Evolutionary conservation across 1,140 invertebrate genomes (phyloP).

Genomic region (Conus ventricosus): DNA sequence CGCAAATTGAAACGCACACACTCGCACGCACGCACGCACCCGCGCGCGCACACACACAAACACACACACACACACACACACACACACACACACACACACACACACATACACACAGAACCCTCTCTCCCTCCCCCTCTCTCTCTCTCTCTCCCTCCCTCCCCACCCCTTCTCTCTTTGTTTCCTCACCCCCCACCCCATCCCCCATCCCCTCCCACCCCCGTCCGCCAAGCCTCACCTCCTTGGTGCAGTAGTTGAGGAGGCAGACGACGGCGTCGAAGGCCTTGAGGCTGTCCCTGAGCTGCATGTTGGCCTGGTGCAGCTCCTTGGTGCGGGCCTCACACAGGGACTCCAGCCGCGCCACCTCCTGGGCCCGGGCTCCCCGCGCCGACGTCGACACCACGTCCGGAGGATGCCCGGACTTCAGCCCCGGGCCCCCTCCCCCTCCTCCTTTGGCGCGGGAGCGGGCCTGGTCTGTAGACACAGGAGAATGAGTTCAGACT

Average conservation of each 20-base stretch:
- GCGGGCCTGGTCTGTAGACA: conserved; percentile 57
- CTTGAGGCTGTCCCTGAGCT: conserved; percentile 65
- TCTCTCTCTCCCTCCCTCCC: not conserved
- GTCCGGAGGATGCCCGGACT: conserved; percentile 58
- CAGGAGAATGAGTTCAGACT: too few relatives aligned
- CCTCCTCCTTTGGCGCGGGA: conserved; percentile 51
- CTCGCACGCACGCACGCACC: too few relatives aligned
- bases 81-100: too few relatives aligned
- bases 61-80: too few relatives aligned
- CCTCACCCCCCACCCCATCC: not conserved
- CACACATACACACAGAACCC: too few relatives aligned
- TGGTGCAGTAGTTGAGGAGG: conserved; percentile 72
- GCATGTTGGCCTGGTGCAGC: conserved; percentile 69
- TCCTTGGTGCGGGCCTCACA: conserved; percentile 75
- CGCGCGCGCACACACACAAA: too few relatives aligned
- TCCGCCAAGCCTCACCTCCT: conserved; percentile 66
- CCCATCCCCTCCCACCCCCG: not conserved
- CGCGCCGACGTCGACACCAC: conserved; percentile 53
- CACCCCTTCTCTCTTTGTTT: not conserved
- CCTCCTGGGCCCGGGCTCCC: conserved; percentile 65
- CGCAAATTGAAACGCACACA: too few relatives aligned
- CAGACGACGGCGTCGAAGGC: conserved; percentile 74
- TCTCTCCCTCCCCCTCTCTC: not conserved
- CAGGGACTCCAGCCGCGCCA: conserved; percentile 73
- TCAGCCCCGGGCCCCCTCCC: conserved; percentile 41